These are phyloP conservation scores for Drosophila mayri DNA, from an alignment of 1,140 invertebrate species.

Conservation along the genomic window DNA sequence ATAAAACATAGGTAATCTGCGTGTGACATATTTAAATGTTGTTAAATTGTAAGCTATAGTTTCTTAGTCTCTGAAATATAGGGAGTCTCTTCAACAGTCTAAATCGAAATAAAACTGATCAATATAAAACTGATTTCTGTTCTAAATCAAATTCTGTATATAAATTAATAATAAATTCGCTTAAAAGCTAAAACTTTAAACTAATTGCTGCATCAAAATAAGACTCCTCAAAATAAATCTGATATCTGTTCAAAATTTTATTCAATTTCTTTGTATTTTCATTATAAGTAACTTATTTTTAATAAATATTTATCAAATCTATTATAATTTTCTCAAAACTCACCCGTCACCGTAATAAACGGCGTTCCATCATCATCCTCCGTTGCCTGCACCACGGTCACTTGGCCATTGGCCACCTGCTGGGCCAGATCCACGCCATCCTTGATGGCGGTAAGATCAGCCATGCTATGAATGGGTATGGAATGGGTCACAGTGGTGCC, in stretches of 20 bases:
- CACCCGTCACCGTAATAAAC: slow-evolving; percentile 81
- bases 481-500: slow-evolving; percentile 41
- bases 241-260: background rate
- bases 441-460: slow-evolving; percentile 69
- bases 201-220: background rate
- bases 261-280: background rate
- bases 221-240: background rate
- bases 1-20: background rate
- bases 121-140: too few species aligned
- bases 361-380: slow-evolving; percentile 76
- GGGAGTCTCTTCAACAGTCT: too few species aligned
- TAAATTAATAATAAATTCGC: too few species aligned
- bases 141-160: too few species aligned
- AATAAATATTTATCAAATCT: background rate
- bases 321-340: slow-evolving; percentile 22
- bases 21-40: background rate
- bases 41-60: too few species aligned
- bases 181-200: too few species aligned
- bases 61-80: too few species aligned
- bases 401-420: slow-evolving; percentile 78
- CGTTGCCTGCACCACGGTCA: slow-evolving; percentile 74
- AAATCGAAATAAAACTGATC: too few species aligned
- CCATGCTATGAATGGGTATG: slow-evolving; percentile 63
- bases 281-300: background rate
- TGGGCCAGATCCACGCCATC: slow-evolving; percentile 67